A percentile compares a stretch with the other conserved stretches of the same genome.
These are phyloP conservation scores for Hirtodrosophila duncani DNA, from an alignment of 2,888 invertebrate species.

Conservation along the genomic window DNA sequence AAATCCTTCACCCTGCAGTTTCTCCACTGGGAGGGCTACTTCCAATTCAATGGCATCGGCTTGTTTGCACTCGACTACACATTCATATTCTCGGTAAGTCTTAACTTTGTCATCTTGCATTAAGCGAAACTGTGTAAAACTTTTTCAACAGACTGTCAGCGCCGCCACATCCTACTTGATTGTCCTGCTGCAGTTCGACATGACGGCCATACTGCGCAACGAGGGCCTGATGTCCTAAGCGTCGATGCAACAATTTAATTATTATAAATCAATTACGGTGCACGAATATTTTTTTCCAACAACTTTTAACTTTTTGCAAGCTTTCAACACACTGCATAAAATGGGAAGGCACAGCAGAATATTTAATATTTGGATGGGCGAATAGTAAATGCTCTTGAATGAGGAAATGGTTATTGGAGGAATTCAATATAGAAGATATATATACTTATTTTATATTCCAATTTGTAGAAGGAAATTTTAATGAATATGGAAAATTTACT, in stretches of 20 bases:
- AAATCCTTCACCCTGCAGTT: conserved; percentile 78
- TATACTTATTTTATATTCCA: too few relatives aligned
- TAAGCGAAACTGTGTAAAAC: too few relatives aligned
- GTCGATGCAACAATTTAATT: neutral
- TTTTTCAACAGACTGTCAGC: conserved; percentile 73
- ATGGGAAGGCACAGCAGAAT: neutral
- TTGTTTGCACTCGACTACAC: conserved; percentile 77
- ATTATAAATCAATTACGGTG: conserved; percentile 26
- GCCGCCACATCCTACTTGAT: conserved; percentile 78
- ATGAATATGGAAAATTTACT: too few relatives aligned
- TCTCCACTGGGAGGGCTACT: conserved; percentile 77
- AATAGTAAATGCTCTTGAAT: too few relatives aligned
- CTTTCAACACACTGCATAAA: conserved; percentile 3
- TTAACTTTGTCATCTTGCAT: neutral
- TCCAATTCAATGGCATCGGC: conserved; percentile 78
- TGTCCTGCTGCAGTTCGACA: conserved; percentile 78
- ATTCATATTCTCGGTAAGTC: conserved; percentile 77
- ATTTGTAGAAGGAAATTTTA: too few relatives aligned
- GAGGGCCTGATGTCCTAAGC: conserved; percentile 66
- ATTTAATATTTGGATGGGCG: neutral
- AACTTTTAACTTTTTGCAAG: conserved; percentile 1
- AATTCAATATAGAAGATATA: too few relatives aligned
- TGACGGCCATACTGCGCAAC: conserved; percentile 70
- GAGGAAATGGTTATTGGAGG: too few relatives aligned
- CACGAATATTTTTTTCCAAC: conserved; percentile 3